phyloP scores from a whole-genome alignment of 2,113 vertebrate genomes.

The Ceyx melanurus region DNA sequence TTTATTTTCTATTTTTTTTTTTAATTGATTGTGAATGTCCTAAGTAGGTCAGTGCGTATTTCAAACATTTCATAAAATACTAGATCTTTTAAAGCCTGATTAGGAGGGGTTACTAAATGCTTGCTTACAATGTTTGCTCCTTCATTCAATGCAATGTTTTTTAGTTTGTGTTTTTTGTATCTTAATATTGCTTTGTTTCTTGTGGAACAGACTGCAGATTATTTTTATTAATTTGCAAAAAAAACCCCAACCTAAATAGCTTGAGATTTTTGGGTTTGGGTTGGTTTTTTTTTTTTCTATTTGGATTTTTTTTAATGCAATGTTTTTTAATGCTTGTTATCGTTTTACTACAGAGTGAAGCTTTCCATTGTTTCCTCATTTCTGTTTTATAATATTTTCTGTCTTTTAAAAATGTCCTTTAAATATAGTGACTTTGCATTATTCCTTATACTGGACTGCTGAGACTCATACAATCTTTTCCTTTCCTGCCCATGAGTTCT shows the following conservation, averaged over 20 bases:
- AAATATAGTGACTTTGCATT: neutral
- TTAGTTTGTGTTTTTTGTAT: neutral
- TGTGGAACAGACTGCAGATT: neutral
- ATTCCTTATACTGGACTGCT: neutral
- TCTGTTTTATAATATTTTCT: constrained; percentile 3
- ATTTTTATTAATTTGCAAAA: neutral
- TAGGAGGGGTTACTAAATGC: constrained; percentile 7
- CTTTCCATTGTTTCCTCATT: constrained; percentile 10
- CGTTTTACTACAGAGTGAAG: neutral
- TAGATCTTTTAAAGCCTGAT: constrained; percentile 37
- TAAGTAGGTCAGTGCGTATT: constrained; percentile 57
- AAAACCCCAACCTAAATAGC: neutral
- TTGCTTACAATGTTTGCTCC: neutral
- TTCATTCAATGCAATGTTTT: neutral
- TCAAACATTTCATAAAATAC: constrained; percentile 21
- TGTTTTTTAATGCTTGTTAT: neutral
- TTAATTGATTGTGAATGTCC: neutral
- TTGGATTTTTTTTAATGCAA: neutral
- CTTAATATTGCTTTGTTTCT: neutral
- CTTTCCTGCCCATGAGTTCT: neutral
- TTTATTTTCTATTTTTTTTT: neutral
- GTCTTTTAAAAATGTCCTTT: neutral
- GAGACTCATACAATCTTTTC: neutral
- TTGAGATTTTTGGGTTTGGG: neutral
- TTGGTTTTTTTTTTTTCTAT: neutral